Evolutionary conservation across 2,113 vertebrate species (phyloP), one percentile per base, ranked within the genome.

Genomic region (Cottus gobio): DNA sequence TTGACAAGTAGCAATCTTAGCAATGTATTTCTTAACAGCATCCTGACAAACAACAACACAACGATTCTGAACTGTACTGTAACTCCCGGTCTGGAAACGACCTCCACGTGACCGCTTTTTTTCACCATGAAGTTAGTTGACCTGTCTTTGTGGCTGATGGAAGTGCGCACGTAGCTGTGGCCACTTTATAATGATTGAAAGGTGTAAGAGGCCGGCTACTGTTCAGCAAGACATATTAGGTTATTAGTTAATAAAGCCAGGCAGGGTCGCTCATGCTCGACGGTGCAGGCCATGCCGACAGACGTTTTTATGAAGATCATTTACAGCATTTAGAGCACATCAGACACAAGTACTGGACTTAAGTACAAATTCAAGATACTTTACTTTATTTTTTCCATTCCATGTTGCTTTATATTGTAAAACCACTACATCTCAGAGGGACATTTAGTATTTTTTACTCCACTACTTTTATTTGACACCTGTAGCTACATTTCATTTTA

Each of bases 241-340:
- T 80, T 71, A 85, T 89, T 87, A 81, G 83, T 87, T 77, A 75
- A 82, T 88, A 77, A 61, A 54, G 58, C n/a, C 28, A 10, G 39
- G 34, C 7, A 2, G 44, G n/a, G 12, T 44, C 31, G 31, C 18
- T 82, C 77, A 73, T 13, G 81, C 74, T 31, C 10, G 26, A 85
- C 39, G 10, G 36, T 30, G 57, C 37, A 52, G 42, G 74, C 31
- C 7, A 28, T 12, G 65, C 46, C 36, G 63, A 58, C 44, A 37
- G 71, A 80, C 48, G 26, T 48, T 72, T 39, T 20, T 9, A 36
- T 58, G 18, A 73, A 5, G 28, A 20, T 37, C 44, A 67, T 67
- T 77, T 56, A 60, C 13, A 46, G 71, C 26, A 1, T 63, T 71
- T 22, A 63, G 24, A 63, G 24, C 2, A 57, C 30, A 44, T 48